A percentile compares a stretch with the other conserved stretches of the same genome.
These are phyloP conservation scores for Myiozetetes cayanensis DNA, from an alignment of 2,113 vertebrate species.

Conservation along the genomic window DNA sequence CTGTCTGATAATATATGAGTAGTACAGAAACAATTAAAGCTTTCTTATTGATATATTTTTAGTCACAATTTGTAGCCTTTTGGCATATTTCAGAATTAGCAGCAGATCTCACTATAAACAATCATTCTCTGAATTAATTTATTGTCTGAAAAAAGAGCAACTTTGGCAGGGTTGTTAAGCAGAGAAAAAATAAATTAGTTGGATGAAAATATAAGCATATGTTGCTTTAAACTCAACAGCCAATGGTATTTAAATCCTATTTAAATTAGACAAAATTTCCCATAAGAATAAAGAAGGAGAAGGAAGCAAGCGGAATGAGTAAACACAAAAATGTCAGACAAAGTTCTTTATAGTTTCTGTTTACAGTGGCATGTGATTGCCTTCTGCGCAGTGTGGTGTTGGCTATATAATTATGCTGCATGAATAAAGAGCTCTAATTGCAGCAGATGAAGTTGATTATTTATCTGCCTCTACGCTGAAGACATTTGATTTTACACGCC, in stretches of 20 bases:
- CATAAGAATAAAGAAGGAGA: background rate
- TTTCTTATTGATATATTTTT: background rate
- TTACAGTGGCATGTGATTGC: constrained; percentile 32
- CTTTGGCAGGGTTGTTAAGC: constrained; percentile 2
- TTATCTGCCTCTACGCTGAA: background rate
- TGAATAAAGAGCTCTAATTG: constrained; percentile 1
- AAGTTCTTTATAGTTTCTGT: constrained; percentile 16
- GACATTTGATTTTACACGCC: background rate
- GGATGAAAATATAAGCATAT: constrained; percentile 48
- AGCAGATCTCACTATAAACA: background rate
- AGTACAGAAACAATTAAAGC: background rate
- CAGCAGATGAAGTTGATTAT: constrained; percentile 7
- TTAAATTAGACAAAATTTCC: constrained; percentile 47
- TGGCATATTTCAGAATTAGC: background rate
- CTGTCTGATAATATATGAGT: background rate
- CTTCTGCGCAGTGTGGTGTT: background rate
- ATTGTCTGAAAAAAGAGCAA: constrained; percentile 28
- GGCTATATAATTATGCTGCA: background rate
- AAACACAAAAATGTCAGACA: constrained; percentile 45
- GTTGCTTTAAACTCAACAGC: constrained; percentile 18
- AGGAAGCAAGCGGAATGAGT: background rate
- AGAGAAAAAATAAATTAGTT: constrained; percentile 38
- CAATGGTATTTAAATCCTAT: constrained; percentile 53
- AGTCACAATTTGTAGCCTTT: background rate
- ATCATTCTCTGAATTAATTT: constrained; percentile 23